Evolutionary conservation across 1,140 invertebrate genomes (phyloP), one percentile per base, ranked within the genome.

Genomic region (Drosophila athabasca): DNA sequence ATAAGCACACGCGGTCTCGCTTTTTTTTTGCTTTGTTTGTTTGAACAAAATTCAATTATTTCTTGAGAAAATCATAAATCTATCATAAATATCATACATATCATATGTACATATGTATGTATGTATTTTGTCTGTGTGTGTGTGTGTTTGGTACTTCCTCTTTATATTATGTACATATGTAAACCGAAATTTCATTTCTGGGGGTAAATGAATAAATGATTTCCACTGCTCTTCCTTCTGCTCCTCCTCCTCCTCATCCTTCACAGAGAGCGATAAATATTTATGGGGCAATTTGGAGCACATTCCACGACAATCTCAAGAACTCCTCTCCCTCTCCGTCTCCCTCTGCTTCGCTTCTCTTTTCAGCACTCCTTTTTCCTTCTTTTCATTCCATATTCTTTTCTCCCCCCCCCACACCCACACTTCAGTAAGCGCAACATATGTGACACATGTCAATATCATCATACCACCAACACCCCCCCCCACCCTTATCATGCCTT

Each of bases 271-370:
- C 57, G 72, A 80, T 81, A 77, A 82, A 81, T 81, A 81, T 81
- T 81, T 81, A 77, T 82, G 79, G 51, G 59, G 73, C 79, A 72
- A 77, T 81, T 77, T 55, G 65, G 54, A 62, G 79, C 61, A 77
- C 78, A 80, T 71, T 76, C 60, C 48, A 31, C 72, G 55, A 54
- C 44, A 57, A 57, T 39, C 54, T 48, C 64, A 52, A 58, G 43
- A 57, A 53, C 53, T 65, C 65, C 53, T 41, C 49, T 41, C 17
- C 29, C 44, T 13, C 35, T 39, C 8, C 5, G 11, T 3, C 35
- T 39, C 3, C 15, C 39, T 49, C 19, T n/a, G 26, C n/a, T 66
- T 22, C 26, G 8, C 26, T 45, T 9, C 31, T 41, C 13, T 44
- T 19, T 35, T 35, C 35, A 13, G 0, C 35, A 11, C 35, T 39